Evolutionary conservation across 2,888 invertebrate species (phyloP).

Genomic region (Agrilus mali): DNA sequence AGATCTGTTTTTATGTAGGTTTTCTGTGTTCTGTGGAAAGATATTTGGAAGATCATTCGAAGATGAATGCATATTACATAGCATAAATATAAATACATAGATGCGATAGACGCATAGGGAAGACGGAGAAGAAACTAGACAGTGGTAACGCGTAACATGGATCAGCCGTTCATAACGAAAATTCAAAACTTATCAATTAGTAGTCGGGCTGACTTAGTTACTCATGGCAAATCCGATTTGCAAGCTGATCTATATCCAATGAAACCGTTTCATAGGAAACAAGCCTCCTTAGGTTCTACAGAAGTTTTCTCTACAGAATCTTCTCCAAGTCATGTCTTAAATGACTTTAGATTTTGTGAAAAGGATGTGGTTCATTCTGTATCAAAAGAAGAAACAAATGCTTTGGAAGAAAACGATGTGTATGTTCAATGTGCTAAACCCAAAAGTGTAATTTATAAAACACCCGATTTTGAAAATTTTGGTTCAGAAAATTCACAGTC

Average conservation of each 20-base stretch:
- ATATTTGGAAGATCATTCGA: too few species aligned
- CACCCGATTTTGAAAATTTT: slow-evolving; percentile 17
- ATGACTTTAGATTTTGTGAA: slow-evolving; percentile 49
- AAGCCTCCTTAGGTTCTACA: slow-evolving; percentile 48
- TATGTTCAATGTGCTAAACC: slow-evolving; percentile 35
- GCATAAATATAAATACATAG: too few species aligned
- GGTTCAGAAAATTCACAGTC: neutral
- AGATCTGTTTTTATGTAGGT: too few species aligned
- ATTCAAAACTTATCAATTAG: slow-evolving; percentile 27
- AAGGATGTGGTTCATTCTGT: slow-evolving; percentile 64
- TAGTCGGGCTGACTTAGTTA: slow-evolving; percentile 21
- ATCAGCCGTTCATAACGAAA: slow-evolving; percentile 26
- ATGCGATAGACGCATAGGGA: too few species aligned
- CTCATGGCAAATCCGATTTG: slow-evolving; percentile 26
- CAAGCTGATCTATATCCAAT: slow-evolving; percentile 12
- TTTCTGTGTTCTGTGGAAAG: too few species aligned
- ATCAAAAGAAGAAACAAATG: slow-evolving; percentile 57
- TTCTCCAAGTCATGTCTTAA: slow-evolving; percentile 16
- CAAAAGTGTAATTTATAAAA: slow-evolving; percentile 14
- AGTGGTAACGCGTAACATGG: too few species aligned
- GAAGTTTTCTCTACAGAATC: slow-evolving; percentile 50
- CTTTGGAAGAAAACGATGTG: slow-evolving; percentile 30
- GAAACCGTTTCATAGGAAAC: slow-evolving; percentile 30
- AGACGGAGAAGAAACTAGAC: too few species aligned
- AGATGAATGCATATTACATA: too few species aligned